These are phyloP conservation scores for Pomatostomus ruficeps DNA, from an alignment of 2,113 vertebrate species.

Conservation along the genomic window DNA sequence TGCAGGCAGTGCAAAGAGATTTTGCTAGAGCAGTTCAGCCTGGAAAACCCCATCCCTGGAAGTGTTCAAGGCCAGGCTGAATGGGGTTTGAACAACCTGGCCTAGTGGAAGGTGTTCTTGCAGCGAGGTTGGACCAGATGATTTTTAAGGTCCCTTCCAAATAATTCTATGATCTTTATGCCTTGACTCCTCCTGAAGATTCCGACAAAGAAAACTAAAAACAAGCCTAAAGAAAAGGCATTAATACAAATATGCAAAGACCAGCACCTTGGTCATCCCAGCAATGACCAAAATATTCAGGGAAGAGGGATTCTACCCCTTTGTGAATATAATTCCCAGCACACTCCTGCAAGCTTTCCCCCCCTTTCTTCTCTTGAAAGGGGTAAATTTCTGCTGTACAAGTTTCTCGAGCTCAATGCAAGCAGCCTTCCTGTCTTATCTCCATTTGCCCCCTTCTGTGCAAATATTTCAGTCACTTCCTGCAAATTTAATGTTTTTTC, in stretches of 20 bases:
- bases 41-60: not conserved
- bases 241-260: not conserved
- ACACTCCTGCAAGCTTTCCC: not conserved
- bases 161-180: not conserved
- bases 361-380: not conserved
- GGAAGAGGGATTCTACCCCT: not conserved
- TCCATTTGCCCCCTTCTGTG: conserved; percentile 55
- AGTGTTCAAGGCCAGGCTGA: not conserved
- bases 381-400: not conserved
- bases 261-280: too few species aligned
- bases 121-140: not conserved
- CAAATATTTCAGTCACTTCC: conserved; percentile 18
- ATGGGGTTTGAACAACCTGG: not conserved
- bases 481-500: conserved; percentile 21
- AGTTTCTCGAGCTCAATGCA: not conserved
- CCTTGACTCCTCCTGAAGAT: not conserved
- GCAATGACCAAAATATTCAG: not conserved
- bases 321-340: not conserved
- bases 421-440: conserved; percentile 14
- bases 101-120: not conserved
- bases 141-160: not conserved
- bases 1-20: not conserved
- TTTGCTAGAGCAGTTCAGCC: not conserved
- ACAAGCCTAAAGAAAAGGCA: not conserved
- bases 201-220: not conserved